Percentiles rank a stretch among this genome's conserved stretches.
These are phyloP conservation scores for Platanista minor DNA, from an alignment of 2,113 vertebrate genomes.

Conservation along the genomic window DNA sequence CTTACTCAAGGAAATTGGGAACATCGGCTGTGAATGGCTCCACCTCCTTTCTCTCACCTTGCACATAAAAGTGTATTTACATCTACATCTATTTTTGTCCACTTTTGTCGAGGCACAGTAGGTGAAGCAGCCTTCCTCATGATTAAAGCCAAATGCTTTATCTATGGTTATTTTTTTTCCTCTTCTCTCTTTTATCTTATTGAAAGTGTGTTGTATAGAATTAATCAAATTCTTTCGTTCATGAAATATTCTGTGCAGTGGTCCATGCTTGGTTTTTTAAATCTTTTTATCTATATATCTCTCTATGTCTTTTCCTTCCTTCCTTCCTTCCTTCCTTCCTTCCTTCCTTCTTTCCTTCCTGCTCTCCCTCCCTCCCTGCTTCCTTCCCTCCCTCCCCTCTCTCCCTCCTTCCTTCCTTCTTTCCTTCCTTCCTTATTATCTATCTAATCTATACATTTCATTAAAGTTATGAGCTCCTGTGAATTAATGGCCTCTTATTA, in stretches of 20 bases:
- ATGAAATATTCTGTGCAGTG: background rate
- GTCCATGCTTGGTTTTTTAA: background rate
- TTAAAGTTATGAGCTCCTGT: background rate
- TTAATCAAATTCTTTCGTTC: background rate
- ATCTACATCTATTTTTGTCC: background rate
- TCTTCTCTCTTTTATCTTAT: background rate
- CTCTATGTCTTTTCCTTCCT: background rate
- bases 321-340: background rate
- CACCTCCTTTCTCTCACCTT: background rate
- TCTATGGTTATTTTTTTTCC: background rate
- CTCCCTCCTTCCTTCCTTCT: background rate
- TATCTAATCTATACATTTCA: background rate
- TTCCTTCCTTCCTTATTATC: background rate
- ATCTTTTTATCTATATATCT: background rate
- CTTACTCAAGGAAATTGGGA: background rate
- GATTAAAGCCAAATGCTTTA: background rate
- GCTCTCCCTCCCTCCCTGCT: background rate
- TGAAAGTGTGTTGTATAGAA: background rate
- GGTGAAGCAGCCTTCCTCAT: background rate
- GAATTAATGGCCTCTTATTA: background rate
- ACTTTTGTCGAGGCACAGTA: background rate
- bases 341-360: fast-evolving
- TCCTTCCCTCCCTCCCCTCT: background rate
- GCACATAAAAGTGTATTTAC: background rate
- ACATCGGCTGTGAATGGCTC: background rate